Evolutionary conservation across 2,888 invertebrate species (phyloP).

Genomic region (Catocala fraxini): DNA sequence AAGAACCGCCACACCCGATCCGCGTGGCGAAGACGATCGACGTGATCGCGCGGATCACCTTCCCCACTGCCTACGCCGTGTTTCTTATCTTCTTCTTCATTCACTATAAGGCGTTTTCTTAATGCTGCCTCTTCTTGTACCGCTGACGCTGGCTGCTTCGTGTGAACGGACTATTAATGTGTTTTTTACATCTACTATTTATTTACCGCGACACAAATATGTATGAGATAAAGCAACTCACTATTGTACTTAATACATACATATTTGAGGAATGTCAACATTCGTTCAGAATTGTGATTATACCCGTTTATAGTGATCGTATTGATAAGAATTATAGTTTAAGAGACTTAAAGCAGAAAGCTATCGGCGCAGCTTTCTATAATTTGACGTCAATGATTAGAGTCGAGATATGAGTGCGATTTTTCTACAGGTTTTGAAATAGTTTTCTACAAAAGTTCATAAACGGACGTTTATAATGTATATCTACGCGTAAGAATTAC

Average conservation of each 20-base stretch:
- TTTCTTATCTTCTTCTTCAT: constrained; percentile 98
- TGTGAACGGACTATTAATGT: constrained; percentile 67
- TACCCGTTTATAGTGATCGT: constrained; percentile 64
- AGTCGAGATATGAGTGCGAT: constrained; percentile 57
- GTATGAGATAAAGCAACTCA: constrained; percentile 59
- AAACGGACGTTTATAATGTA: constrained; percentile 62
- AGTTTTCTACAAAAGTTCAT: constrained; percentile 69
- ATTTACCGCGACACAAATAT: constrained; percentile 65
- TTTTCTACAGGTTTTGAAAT: constrained; percentile 83
- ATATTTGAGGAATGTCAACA: constrained; percentile 64
- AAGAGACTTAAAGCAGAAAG: constrained; percentile 59
- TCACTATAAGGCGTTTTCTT: constrained; percentile 95
- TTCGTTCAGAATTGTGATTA: constrained; percentile 73
- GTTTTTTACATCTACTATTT: constrained; percentile 65
- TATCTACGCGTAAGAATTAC: constrained; percentile 60
- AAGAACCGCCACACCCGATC: constrained; percentile 97
- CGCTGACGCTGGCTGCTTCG: constrained; percentile 68
- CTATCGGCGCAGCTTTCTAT: constrained; percentile 67
- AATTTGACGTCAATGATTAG: constrained; percentile 47
- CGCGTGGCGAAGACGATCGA: constrained; percentile 98
- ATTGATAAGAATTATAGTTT: constrained; percentile 62
- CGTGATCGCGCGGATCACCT: constrained; percentile 97
- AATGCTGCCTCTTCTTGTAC: constrained; percentile 76
- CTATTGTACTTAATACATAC: constrained; percentile 58
- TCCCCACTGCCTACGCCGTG: constrained; percentile 97